These are phyloP conservation scores for Pyralis farinalis DNA, from an alignment of 2,888 invertebrate species.

Conservation along the genomic window DNA sequence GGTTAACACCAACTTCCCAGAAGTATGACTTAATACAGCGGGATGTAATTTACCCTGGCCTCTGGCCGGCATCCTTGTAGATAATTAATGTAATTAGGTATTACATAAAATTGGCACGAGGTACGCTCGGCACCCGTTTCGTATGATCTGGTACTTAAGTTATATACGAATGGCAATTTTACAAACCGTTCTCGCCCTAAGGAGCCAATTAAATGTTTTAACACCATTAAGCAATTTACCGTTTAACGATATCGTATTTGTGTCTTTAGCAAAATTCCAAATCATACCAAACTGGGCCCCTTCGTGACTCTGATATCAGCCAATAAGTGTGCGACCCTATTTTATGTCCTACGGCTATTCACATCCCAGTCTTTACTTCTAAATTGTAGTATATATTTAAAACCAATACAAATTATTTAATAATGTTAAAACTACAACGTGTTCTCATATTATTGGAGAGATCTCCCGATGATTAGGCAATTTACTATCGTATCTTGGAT, in stretches of 20 bases:
- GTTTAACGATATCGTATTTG: slow-evolving; percentile 10
- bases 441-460: no score
- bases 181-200: slow-evolving; percentile 9
- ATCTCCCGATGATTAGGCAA: no score
- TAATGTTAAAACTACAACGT: no score
- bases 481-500: no score
- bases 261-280: slow-evolving; percentile 11
- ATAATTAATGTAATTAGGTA: slow-evolving; percentile 36
- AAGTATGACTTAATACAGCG: slow-evolving; percentile 7
- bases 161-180: slow-evolving; percentile 11
- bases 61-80: slow-evolving; percentile 21
- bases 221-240: slow-evolving; percentile 21
- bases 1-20: no score
- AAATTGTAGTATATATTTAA: neutral
- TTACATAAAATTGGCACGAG: slow-evolving; percentile 32
- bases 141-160: neutral
- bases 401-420: neutral
- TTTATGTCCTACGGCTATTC: neutral
- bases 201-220: slow-evolving; percentile 21
- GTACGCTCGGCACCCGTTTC: slow-evolving; percentile 10
- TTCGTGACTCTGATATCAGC: neutral
- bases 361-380: neutral
- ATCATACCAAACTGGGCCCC: neutral
- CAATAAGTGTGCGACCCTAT: neutral
- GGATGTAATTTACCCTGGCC: slow-evolving; percentile 29